Evolutionary conservation across 2,888 invertebrate genomes (phyloP).

Genomic region (Orthosia cruda): DNA sequence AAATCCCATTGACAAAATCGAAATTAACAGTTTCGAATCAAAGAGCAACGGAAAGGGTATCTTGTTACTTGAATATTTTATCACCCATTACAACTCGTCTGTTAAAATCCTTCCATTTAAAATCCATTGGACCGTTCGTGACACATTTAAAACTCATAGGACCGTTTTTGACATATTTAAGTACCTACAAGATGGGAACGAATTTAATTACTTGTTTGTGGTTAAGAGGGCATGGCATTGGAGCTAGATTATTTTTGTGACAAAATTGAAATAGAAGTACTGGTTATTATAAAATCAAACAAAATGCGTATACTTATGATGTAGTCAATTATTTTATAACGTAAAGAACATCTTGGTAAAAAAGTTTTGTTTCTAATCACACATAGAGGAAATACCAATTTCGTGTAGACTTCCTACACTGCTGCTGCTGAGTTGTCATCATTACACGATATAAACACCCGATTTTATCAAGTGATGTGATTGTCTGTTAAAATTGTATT

Average conservation of each 20-base stretch:
- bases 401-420: neutral
- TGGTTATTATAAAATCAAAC: neutral
- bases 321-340: neutral
- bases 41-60: conserved; percentile 43
- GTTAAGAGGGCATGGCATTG: neutral
- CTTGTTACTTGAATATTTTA: conserved; percentile 62
- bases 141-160: conserved; percentile 47
- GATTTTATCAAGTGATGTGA: no score
- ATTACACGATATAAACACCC: no score
- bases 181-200: neutral
- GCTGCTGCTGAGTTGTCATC: no score
- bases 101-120: conserved; percentile 59
- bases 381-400: neutral
- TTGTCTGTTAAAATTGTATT: no score
- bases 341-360: neutral
- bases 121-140: conserved; percentile 45
- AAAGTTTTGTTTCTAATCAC: neutral
- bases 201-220: conserved; percentile 39
- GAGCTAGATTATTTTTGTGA: neutral
- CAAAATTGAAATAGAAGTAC: neutral
- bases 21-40: conserved; percentile 56
- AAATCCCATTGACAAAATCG: conserved; percentile 40
- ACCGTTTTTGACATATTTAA: conserved; percentile 23
- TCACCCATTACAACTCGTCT: conserved; percentile 47
- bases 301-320: neutral